Evolutionary conservation across 2,888 invertebrate species (phyloP).

Genomic region (Dorcus parallelipipedus): DNA sequence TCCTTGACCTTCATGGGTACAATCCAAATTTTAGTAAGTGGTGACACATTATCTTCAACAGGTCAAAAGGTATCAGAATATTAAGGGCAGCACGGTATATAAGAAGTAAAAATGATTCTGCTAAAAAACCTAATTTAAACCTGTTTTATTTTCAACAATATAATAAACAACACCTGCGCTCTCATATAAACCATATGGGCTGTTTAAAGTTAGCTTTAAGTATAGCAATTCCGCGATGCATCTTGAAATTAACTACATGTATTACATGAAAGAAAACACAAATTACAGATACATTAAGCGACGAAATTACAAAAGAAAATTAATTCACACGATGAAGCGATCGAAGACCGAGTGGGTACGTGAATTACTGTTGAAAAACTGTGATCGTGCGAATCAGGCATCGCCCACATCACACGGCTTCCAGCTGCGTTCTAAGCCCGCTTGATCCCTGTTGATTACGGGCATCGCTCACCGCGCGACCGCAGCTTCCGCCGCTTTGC

Average conservation of each 20-base stretch:
- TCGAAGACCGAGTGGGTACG: constrained; percentile 14
- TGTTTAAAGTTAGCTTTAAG: constrained; percentile 7
- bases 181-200: background rate
- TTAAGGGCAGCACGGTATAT: no score
- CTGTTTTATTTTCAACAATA: background rate
- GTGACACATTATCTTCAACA: no score
- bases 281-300: constrained; percentile 12
- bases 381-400: constrained; percentile 16
- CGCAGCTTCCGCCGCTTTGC: constrained; percentile 46
- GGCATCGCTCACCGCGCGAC: constrained; percentile 25
- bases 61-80: no score
- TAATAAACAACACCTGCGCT: constrained; percentile 1
- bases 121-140: no score
- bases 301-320: constrained; percentile 22
- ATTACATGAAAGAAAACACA: constrained; percentile 18
- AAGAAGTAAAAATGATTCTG: no score
- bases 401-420: constrained; percentile 18
- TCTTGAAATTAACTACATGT: constrained; percentile 16
- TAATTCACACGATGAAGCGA: constrained; percentile 27
- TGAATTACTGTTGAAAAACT: constrained; percentile 23
- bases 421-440: constrained; percentile 12
- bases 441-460: constrained; percentile 18
- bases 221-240: constrained; percentile 10
- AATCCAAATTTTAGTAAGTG: no score
- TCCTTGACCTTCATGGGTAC: no score